These are phyloP conservation scores for Bergia sp. DNA, from an alignment of 92 coral and sea anemone species.

Conservation along the genomic window DNA sequence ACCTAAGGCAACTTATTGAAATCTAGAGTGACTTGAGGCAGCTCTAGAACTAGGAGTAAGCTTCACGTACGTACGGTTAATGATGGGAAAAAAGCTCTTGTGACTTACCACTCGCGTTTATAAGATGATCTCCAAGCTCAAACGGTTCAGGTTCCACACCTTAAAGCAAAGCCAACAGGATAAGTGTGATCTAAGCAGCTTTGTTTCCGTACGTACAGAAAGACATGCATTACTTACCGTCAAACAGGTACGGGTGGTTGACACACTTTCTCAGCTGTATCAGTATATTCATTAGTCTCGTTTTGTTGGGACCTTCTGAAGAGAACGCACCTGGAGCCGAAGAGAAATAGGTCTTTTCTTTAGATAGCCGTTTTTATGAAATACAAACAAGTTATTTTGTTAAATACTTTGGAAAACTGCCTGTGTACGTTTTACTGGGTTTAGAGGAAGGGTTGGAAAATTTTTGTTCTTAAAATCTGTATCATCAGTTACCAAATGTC, in stretches of 20 bases:
- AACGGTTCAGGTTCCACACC: conserved; percentile 97
- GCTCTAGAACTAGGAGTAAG: too few species aligned
- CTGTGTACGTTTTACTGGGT: too few species aligned
- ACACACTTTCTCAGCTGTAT: conserved; percentile 84
- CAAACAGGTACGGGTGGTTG: conserved; percentile 88
- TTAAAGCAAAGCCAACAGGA: conserved; percentile 11
- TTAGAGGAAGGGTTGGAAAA: too few species aligned
- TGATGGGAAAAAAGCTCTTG: neutral
- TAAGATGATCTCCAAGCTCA: conserved; percentile 88
- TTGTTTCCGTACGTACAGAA: neutral
- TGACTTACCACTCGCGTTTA: conserved; percentile 82
- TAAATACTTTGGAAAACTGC: too few species aligned
- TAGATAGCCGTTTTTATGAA: too few species aligned
- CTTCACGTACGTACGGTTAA: neutral
- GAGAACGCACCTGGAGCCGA: conserved; percentile 57
- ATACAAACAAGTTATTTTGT: too few species aligned
- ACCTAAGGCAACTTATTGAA: too few species aligned
- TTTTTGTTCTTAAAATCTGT: too few species aligned
- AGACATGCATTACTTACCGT: conserved; percentile 55
- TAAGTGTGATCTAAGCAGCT: neutral
- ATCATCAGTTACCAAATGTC: too few species aligned
- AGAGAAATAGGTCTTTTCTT: neutral
- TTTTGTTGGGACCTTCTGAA: conserved; percentile 61
- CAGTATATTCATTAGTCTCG: conserved; percentile 72
- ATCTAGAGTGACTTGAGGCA: too few species aligned